Percentiles rank a stretch among this genome's conserved stretches.
Evolutionary conservation across 2,113 vertebrate species (phyloP).

Genomic region (Zootoca vivipara): DNA sequence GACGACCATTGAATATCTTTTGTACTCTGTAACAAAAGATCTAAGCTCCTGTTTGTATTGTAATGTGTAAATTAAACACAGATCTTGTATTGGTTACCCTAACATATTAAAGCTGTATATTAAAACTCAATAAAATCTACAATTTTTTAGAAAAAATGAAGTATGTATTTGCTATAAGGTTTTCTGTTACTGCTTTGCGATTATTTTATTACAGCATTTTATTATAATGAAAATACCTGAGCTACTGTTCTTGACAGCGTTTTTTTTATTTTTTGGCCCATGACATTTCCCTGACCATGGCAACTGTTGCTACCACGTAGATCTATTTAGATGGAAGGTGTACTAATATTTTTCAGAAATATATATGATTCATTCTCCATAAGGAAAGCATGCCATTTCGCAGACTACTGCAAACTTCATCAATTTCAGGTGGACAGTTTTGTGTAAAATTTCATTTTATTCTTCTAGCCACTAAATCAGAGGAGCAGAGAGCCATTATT

Average conservation of each 20-base stretch:
- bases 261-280: not conserved
- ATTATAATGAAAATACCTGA: slow-evolving; percentile 22
- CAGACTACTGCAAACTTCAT: not conserved
- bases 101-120: slow-evolving; percentile 89
- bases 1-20: slow-evolving; percentile 81
- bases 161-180: slow-evolving; percentile 20
- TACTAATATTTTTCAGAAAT: not conserved
- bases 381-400: not conserved
- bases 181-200: not conserved
- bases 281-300: not conserved
- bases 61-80: slow-evolving; percentile 90
- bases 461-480: not conserved
- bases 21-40: slow-evolving; percentile 87
- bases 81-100: slow-evolving; percentile 85
- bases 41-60: slow-evolving; percentile 80
- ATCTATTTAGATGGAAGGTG: not conserved
- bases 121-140: slow-evolving; percentile 88
- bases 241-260: too few species aligned
- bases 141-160: slow-evolving; percentile 63
- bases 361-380: not conserved
- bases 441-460: not conserved
- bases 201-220: not conserved
- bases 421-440: not conserved
- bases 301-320: not conserved
- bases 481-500: not conserved